These are phyloP conservation scores for Petrocephalus zakoni DNA, from an alignment of 2,113 vertebrate species.

Conservation along the genomic window DNA sequence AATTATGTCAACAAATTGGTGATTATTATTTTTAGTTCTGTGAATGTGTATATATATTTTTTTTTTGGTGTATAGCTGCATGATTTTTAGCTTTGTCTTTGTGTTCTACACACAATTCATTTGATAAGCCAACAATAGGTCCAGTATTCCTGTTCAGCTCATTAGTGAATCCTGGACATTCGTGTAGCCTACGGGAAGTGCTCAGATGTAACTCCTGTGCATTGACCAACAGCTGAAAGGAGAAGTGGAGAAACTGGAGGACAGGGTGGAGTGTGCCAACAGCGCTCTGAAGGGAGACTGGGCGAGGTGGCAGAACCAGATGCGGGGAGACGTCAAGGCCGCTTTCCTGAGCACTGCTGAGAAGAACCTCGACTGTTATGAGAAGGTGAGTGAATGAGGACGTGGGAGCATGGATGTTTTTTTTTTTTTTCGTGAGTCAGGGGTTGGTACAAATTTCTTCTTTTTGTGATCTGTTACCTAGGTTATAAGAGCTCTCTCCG, in stretches of 20 bases:
- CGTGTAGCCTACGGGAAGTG: background rate
- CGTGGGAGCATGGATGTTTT: too few species aligned
- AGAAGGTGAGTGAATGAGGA: too few species aligned
- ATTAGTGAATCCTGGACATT: background rate
- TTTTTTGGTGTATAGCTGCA: background rate
- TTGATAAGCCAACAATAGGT: background rate
- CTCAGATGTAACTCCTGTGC: background rate
- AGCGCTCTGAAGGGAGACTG: conserved; percentile 81
- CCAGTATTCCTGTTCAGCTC: background rate
- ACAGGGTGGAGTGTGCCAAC: conserved; percentile 80
- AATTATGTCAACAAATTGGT: background rate
- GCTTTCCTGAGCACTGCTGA: conserved; percentile 71
- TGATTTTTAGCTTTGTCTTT: background rate
- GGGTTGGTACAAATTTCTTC: too few species aligned
- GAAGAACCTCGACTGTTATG: conserved; percentile 29
- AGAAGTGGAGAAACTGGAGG: conserved; percentile 80
- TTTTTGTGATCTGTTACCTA: too few species aligned
- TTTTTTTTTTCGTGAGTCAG: too few species aligned
- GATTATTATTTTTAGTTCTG: background rate
- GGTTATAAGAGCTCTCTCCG: too few species aligned
- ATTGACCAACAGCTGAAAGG: conserved; percentile 65
- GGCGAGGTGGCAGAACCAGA: conserved; percentile 76
- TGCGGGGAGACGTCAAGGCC: conserved; percentile 76
- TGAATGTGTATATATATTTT: background rate
- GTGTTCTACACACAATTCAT: background rate